A percentile compares a stretch with the other conserved stretches of the same genome.
Evolutionary conservation across 1,140 invertebrate genomes (phyloP).

Genomic region (Ladona fulva): DNA sequence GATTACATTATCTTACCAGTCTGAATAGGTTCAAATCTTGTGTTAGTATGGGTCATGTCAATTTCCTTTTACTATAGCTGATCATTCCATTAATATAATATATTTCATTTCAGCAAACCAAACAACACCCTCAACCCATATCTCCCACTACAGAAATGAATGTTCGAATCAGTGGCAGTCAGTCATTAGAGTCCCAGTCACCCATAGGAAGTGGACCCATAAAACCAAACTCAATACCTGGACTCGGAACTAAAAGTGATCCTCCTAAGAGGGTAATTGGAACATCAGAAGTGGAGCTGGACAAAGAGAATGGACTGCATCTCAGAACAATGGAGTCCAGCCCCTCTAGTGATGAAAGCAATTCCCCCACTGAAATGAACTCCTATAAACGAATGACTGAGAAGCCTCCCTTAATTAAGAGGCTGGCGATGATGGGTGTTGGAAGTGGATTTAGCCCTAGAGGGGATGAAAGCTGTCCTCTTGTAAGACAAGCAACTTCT

Average conservation of each 20-base stretch:
- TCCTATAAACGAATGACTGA: slow-evolving; percentile 71
- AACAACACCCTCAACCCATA: background rate
- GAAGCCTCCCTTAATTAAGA: slow-evolving; percentile 72
- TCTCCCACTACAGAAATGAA: slow-evolving; percentile 1
- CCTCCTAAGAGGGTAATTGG: background rate
- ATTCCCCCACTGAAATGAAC: slow-evolving; percentile 80
- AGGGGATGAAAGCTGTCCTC: slow-evolving; percentile 41
- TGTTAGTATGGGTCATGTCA: no score
- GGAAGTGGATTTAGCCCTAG: slow-evolving; percentile 30
- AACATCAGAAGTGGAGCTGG: background rate
- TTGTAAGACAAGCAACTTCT: slow-evolving; percentile 38
- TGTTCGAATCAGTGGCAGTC: background rate
- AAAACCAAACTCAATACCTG: slow-evolving; percentile 16
- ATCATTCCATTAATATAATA: no score
- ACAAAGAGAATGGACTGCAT: background rate
- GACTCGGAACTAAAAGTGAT: background rate
- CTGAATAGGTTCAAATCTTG: no score
- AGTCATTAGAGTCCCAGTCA: background rate
- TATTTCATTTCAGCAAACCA: no score
- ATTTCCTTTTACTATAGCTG: no score
- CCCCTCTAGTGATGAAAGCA: slow-evolving; percentile 74
- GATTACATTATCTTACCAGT: no score
- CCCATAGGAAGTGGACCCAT: background rate
- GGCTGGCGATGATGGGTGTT: slow-evolving; percentile 52
- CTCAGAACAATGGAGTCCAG: slow-evolving; percentile 41